Evolutionary conservation across 2,888 invertebrate species (phyloP), one percentile per base, ranked within the genome.

Genomic region (Cybosia mesomella): DNA sequence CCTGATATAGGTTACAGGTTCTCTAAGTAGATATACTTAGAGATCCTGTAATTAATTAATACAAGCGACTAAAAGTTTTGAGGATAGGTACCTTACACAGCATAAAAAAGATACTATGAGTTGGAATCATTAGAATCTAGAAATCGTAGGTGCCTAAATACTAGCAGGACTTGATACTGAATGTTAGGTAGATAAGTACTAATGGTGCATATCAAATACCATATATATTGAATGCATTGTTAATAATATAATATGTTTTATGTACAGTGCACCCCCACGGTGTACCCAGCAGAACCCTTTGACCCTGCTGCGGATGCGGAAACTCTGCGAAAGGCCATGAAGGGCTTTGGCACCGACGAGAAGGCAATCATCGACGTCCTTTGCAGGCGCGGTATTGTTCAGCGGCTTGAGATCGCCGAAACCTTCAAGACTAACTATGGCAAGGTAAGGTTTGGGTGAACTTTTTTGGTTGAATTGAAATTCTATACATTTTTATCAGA

Each of bases 391-490:
- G 98, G 98, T 73, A 98, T 98, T 88, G 97, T 97, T 7, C 99
- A 99, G 91, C 96, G 99, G 73, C 95, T 98, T 80, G 97, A 98
- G 92, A 98, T 99, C 85, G 97, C 98, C 58, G 97, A 97, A 89
- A 97, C 97, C 28, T 99, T 97, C 95, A 99, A 99, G 94, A 98
- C 98, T 36, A 96, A 97, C 83, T 99, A 98, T 87, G 99, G 99
- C 87, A 98, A 98, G 95, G 98, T 97, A 91, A 88, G 95, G 9
- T 22, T 49, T 22, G 5, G 24, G n/a, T 15, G 13, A 57, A 57
- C 24, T 39, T 9, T 49, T 43, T 18, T 49, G 8, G 18, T 49
- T 49, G 43, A 43, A n/a, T 7, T 9, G 18, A 9, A 9, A n/a
- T n/a, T 39, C 34, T 34, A 9, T 49, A 49, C n/a, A 49, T 18